Evolutionary conservation across 1,140 invertebrate species (phyloP).

Genomic region (Scaptodrosophila lebanonensis): DNA sequence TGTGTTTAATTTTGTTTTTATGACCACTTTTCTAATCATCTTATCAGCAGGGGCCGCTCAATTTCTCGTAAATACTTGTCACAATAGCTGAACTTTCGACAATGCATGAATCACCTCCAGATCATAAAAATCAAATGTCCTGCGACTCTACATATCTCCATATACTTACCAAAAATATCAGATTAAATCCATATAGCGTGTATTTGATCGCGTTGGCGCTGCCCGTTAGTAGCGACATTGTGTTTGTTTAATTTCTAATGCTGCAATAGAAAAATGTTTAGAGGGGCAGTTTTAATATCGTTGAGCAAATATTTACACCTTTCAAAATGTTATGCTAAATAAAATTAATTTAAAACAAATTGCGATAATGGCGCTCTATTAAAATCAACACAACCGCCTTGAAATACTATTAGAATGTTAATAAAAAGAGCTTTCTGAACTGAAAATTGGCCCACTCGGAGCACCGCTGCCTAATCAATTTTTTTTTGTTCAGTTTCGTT

Average conservation of each 20-base stretch:
- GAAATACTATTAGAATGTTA: constrained; percentile 33
- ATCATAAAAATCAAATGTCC: background rate
- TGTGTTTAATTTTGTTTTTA: no score
- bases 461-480: no score
- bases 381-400: constrained; percentile 27
- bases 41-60: no score
- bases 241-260: constrained; percentile 12
- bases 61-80: no score
- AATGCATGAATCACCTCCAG: constrained; percentile 13
- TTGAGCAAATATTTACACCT: background rate
- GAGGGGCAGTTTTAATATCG: no score
- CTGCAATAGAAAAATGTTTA: constrained; percentile 5
- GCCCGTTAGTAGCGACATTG: constrained; percentile 74
- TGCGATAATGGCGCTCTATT: constrained; percentile 2
- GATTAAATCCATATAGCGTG: constrained; percentile 83
- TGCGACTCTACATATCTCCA: no score
- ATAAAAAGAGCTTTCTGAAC: constrained; percentile 26
- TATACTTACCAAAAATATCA: constrained; percentile 83
- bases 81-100: background rate
- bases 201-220: constrained; percentile 81
- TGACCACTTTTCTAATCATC: no score
- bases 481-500: no score
- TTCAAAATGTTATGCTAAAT: background rate
- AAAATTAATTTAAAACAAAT: background rate
- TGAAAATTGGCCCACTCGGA: no score